Percentiles rank a stretch among this genome's conserved stretches.
These are phyloP conservation scores for Suncus etruscus DNA, from an alignment of 2,113 vertebrate genomes.

Conservation along the genomic window DNA sequence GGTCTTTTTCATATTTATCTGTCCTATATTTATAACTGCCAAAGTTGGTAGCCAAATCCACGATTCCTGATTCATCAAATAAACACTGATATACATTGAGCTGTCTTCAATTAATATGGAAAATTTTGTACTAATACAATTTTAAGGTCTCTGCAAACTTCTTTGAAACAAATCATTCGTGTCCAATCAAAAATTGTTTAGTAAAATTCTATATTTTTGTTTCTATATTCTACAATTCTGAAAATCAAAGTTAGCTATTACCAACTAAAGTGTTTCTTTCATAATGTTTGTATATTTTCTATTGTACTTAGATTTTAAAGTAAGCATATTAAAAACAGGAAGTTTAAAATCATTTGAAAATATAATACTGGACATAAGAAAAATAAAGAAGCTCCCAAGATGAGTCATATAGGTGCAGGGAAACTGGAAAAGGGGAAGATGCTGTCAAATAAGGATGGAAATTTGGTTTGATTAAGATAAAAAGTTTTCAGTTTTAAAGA, in stretches of 20 bases:
- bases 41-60: not conserved
- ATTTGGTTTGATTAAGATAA: not conserved
- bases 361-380: not conserved
- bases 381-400: conserved; percentile 26
- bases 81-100: not conserved
- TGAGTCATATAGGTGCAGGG: not conserved
- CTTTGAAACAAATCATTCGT: not conserved
- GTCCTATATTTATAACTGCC: not conserved
- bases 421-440: not conserved
- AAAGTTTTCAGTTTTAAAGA: not conserved
- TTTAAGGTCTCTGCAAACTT: conserved; percentile 23
- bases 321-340: not conserved
- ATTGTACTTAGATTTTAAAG: not conserved
- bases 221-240: no score
- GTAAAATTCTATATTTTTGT: not conserved
- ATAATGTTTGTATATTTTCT: conserved; percentile 16
- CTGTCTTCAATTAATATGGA: not conserved
- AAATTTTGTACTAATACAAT: not conserved
- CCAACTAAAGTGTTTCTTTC: not conserved
- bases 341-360: not conserved
- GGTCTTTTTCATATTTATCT: not conserved
- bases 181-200: conserved; percentile 1
- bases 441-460: not conserved
- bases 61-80: not conserved
- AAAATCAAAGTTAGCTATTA: not conserved